Evolutionary conservation across 2,113 vertebrate species (phyloP).

Genomic region (Corythaeola cristata): DNA sequence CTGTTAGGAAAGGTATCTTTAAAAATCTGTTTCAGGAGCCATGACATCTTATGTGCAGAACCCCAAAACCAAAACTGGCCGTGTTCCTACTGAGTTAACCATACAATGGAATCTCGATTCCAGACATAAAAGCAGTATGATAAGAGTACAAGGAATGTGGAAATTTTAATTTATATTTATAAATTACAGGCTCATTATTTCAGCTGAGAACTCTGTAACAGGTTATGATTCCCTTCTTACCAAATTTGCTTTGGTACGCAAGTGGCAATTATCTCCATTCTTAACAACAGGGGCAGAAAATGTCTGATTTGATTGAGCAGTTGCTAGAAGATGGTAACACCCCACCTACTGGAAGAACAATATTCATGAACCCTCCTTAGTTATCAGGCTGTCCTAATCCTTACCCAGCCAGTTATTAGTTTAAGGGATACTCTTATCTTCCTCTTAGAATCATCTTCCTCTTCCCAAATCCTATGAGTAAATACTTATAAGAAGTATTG

Average conservation of each 20-base stretch:
- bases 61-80: neutral
- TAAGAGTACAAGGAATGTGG: neutral
- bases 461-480: neutral
- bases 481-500: neutral
- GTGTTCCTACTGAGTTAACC: neutral
- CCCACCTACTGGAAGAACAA: neutral
- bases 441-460: neutral
- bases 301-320: neutral
- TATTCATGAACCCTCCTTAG: neutral
- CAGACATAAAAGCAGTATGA: neutral
- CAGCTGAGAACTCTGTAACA: neutral
- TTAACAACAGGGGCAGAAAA: neutral
- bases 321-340: neutral
- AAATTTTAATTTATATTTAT: neutral
- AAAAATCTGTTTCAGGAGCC: neutral
- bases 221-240: neutral
- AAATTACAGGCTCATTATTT: neutral
- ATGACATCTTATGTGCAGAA: neutral
- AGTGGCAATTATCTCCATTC: neutral
- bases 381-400: neutral
- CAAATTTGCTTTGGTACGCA: neutral
- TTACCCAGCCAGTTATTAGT: neutral
- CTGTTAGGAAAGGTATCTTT: neutral
- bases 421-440: neutral
- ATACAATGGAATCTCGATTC: neutral